A percentile compares a stretch with the other conserved stretches of the same genome.
phyloP scores from a whole-genome alignment of 2,797 vertebrate species.

The Enteromius mattozi region DNA sequence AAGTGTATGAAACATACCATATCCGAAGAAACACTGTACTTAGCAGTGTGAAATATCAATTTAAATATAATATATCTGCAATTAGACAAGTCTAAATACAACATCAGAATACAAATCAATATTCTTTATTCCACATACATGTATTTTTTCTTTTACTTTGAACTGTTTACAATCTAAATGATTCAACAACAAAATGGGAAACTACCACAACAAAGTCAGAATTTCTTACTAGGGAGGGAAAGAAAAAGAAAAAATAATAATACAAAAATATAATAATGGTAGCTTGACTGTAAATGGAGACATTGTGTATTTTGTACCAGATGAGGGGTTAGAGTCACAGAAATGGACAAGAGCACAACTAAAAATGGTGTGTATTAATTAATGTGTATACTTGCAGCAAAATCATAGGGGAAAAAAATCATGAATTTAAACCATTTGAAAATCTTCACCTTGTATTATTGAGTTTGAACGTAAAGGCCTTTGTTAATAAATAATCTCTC shows the following conservation, averaged over 20 bases:
- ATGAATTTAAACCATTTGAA: constrained; percentile 68
- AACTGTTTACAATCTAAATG: constrained; percentile 86
- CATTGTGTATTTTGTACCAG: constrained; percentile 52
- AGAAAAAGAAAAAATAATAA: constrained; percentile 50
- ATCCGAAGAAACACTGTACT: not conserved
- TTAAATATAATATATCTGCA: not conserved
- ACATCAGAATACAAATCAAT: constrained; percentile 79
- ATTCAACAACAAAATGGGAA: constrained; percentile 87
- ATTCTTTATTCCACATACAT: constrained; percentile 87
- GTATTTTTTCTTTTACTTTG: constrained; percentile 70
- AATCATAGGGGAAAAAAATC: constrained; percentile 60
- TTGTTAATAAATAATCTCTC: constrained; percentile 74
- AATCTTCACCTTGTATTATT: constrained; percentile 68
- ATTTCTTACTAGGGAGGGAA: constrained; percentile 53
- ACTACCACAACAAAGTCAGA: constrained; percentile 86
- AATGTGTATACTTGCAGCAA: constrained; percentile 64
- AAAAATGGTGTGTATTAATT: constrained; percentile 69
- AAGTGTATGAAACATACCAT: constrained; percentile 5
- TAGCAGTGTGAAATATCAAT: not conserved
- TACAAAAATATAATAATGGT: constrained; percentile 69
- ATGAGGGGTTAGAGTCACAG: constrained; percentile 69
- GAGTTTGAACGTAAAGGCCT: constrained; percentile 65
- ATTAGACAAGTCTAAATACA: constrained; percentile 22
- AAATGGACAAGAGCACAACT: constrained; percentile 75
- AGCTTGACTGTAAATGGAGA: constrained; percentile 74